phyloP scores from a whole-genome alignment of 2,113 vertebrate species.

The Pelmatolapia mariae region DNA sequence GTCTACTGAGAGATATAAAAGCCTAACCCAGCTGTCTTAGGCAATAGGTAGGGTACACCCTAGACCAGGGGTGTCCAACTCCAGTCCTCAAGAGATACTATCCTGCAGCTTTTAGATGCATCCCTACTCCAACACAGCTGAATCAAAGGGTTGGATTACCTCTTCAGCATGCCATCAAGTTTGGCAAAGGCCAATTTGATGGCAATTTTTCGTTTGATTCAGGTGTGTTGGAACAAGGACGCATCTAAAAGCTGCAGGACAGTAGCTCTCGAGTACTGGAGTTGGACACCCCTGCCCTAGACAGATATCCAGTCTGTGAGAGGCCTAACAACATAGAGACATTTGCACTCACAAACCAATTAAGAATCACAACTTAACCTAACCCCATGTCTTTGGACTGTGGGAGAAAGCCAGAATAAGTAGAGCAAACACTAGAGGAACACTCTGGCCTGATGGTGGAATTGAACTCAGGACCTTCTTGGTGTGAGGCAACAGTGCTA shows the following conservation, averaged over 20 bases:
- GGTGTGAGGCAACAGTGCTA: neutral
- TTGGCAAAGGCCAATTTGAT: neutral
- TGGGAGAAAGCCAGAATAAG: neutral
- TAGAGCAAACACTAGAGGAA: neutral
- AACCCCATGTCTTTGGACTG: neutral
- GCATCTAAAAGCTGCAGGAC: neutral
- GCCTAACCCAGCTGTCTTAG: neutral
- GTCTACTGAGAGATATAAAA: neutral
- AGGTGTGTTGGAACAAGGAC: neutral
- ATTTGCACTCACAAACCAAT: neutral
- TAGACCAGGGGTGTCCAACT: neutral
- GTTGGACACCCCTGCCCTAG: neutral
- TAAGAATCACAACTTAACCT: neutral
- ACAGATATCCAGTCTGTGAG: neutral
- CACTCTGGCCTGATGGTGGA: neutral
- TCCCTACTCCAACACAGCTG: neutral
- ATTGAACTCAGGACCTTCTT: neutral
- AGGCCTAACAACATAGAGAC: neutral
- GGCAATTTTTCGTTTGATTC: neutral
- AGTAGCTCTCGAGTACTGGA: neutral
- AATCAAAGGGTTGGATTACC: neutral
- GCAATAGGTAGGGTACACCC: neutral
- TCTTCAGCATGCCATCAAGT: neutral
- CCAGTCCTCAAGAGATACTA: neutral
- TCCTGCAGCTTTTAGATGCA: neutral